These are phyloP conservation scores for Ahaetulla prasina DNA, from an alignment of 2,113 vertebrate species.

Conservation along the genomic window DNA sequence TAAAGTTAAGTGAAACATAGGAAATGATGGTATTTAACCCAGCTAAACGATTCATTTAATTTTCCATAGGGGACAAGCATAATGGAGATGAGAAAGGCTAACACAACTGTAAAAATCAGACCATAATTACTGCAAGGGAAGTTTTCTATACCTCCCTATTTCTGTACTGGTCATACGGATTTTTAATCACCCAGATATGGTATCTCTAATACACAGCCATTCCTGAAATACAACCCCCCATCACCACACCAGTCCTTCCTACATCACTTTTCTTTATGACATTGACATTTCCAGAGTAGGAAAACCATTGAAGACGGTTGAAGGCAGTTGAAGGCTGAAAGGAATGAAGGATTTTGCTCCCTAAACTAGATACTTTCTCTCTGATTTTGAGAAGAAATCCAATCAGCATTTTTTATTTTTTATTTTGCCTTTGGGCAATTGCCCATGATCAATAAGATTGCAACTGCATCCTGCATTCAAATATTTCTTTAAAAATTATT, in stretches of 20 bases:
- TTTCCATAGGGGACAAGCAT: background rate
- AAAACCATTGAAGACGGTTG: background rate
- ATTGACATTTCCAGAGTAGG: background rate
- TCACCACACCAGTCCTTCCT: background rate
- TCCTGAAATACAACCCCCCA: background rate
- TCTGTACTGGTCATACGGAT: background rate
- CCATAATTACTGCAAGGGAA: background rate
- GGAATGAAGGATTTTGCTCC: background rate
- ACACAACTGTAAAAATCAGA: background rate
- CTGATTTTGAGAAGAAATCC: background rate
- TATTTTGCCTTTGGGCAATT: background rate
- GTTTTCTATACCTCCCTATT: background rate
- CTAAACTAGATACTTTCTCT: background rate
- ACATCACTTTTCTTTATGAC: background rate
- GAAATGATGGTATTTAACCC: background rate
- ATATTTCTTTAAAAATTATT: background rate
- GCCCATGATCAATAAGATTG: background rate
- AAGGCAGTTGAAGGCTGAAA: no score
- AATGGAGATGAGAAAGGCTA: background rate
- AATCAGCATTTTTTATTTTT: background rate
- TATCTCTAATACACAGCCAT: background rate
- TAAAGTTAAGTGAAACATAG: background rate
- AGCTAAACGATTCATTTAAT: background rate
- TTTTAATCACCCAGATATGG: background rate
- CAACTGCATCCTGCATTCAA: background rate